phyloP scores from a whole-genome alignment of 2,797 vertebrate genomes.

The Bovichtus diacanthus region DNA sequence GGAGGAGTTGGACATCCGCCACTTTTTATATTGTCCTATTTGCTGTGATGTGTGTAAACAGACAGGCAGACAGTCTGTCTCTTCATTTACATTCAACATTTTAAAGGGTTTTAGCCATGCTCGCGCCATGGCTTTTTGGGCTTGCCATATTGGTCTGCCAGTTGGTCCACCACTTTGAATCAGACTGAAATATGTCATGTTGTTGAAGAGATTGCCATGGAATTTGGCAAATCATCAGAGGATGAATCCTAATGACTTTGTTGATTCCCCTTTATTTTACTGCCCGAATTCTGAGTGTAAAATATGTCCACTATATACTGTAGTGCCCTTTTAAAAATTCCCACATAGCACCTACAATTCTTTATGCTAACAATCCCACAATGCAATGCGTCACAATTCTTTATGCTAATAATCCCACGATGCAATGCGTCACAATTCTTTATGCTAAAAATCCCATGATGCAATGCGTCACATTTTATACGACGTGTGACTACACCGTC shows the following conservation, averaged over 20 bases:
- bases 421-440: neutral
- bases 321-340: neutral
- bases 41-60: constrained; percentile 14
- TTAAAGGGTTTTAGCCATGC: neutral
- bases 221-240: neutral
- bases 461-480: neutral
- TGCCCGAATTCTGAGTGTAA: neutral
- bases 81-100: constrained; percentile 4
- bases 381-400: neutral
- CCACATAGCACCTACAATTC: neutral
- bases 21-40: constrained; percentile 8
- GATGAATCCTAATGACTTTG: neutral
- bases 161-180: neutral
- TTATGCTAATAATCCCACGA: neutral
- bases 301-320: neutral
- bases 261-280: neutral
- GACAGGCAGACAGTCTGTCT: constrained; percentile 6
- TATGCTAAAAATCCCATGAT: neutral
- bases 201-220: neutral
- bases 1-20: constrained; percentile 9
- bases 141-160: neutral
- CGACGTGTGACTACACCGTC: neutral
- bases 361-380: neutral
- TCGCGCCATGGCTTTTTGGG: neutral
- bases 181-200: neutral